These are phyloP conservation scores for Pleuronectes platessa DNA, from an alignment of 2,113 vertebrate genomes.

Conservation along the genomic window DNA sequence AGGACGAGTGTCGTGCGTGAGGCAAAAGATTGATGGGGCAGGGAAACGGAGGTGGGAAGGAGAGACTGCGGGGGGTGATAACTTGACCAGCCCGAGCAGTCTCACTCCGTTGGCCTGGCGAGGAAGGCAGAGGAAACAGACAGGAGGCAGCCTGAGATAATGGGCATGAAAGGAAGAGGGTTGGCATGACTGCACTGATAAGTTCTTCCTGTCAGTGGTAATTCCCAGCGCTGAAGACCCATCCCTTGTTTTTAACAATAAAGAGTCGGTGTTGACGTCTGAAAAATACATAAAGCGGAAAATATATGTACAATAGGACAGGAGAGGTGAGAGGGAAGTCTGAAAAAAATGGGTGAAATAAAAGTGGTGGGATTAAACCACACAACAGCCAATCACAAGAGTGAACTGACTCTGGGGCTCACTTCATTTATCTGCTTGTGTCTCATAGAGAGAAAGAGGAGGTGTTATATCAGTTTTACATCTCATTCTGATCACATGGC, in stretches of 20 bases:
- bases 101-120: not conserved
- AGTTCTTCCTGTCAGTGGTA: not conserved
- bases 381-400: no score
- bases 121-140: slow-evolving; percentile 9
- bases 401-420: not conserved
- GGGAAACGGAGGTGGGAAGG: slow-evolving; percentile 3
- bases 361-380: no score
- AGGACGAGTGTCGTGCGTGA: slow-evolving; percentile 25
- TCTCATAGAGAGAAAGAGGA: not conserved
- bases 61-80: slow-evolving; percentile 16
- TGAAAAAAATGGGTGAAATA: not conserved
- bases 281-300: not conserved
- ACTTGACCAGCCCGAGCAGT: not conserved
- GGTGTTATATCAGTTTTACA: accelerated
- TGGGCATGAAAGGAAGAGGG: slow-evolving; percentile 14
- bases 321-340: not conserved
- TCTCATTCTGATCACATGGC: not conserved
- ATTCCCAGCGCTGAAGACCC: not conserved
- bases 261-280: not conserved
- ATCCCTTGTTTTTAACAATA: not conserved
- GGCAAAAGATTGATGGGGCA: slow-evolving; percentile 28
- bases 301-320: not conserved
- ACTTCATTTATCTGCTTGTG: not conserved
- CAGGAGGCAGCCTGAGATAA: slow-evolving; percentile 16
- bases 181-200: slow-evolving; percentile 16